These are phyloP conservation scores for Parazoanthus atlanticus DNA, from an alignment of 92 coral and sea anemone genomes.

Conservation along the genomic window DNA sequence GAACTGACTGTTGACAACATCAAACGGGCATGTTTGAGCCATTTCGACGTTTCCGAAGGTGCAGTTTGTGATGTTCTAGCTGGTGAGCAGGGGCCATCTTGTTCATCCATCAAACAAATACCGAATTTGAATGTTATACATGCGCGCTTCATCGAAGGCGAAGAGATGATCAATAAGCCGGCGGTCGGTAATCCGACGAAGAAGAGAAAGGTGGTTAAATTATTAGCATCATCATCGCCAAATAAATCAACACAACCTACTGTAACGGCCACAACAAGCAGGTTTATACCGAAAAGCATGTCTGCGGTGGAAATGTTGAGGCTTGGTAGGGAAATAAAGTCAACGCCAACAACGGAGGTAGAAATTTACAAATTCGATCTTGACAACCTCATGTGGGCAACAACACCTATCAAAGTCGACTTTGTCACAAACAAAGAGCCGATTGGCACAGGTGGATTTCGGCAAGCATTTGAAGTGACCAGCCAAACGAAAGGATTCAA, in stretches of 20 bases:
- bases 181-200: no score
- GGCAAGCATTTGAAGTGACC: no score
- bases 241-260: neutral
- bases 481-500: no score
- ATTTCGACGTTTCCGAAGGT: slow-evolving; percentile 40
- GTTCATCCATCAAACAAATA: slow-evolving; percentile 56
- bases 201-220: slow-evolving; percentile 4
- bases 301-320: slow-evolving; percentile 65
- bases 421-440: no score
- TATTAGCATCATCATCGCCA: neutral
- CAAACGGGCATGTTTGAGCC: slow-evolving; percentile 48
- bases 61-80: slow-evolving; percentile 59
- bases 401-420: no score
- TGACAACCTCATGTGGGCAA: no score
- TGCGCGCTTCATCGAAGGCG: slow-evolving; percentile 56
- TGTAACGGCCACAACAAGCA: no score
- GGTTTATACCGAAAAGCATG: slow-evolving; percentile 65
- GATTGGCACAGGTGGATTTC: no score
- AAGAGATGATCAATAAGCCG: neutral
- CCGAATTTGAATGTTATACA: slow-evolving; percentile 54
- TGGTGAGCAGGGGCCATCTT: slow-evolving; percentile 73
- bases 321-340: slow-evolving; percentile 63
- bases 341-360: slow-evolving; percentile 50
- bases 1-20: slow-evolving; percentile 54
- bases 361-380: slow-evolving; percentile 52